Evolutionary conservation across 2,888 invertebrate genomes (phyloP).

Genomic region (Pterostichus niger): DNA sequence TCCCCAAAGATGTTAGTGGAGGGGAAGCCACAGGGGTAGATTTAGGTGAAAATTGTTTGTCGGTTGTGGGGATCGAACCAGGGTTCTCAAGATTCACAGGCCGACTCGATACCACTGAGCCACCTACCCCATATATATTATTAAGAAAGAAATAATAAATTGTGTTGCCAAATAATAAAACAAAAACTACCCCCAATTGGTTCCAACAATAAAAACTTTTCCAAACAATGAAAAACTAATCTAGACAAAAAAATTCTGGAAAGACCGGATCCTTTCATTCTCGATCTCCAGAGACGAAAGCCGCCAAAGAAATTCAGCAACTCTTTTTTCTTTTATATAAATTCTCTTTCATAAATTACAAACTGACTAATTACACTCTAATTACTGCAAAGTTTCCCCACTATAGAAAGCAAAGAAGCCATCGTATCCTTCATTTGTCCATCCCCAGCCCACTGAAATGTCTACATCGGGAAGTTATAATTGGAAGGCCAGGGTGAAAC

Average conservation of each 20-base stretch:
- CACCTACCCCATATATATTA: too few species aligned
- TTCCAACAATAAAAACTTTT: not conserved
- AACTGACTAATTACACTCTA: conserved; percentile 37
- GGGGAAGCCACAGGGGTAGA: too few species aligned
- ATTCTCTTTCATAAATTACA: conserved; percentile 46
- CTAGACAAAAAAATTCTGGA: not conserved
- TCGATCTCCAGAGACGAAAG: not conserved
- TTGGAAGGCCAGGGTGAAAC: conserved; percentile 30
- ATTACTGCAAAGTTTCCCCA: conserved; percentile 34
- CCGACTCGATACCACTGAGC: too few species aligned
- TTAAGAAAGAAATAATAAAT: not conserved
- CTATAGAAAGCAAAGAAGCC: not conserved
- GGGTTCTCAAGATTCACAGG: too few species aligned
- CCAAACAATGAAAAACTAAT: conserved; percentile 14
- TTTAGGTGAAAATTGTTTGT: too few species aligned
- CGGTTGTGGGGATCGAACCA: too few species aligned
- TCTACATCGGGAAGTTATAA: conserved; percentile 29
- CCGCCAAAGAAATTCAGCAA: not conserved
- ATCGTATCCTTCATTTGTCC: conserved; percentile 35
- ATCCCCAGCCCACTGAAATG: not conserved
- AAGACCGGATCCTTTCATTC: not conserved
- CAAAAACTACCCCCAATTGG: not conserved
- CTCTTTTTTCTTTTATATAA: conserved; percentile 27
- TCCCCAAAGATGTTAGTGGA: too few species aligned
- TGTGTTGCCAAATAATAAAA: not conserved